phyloP scores from a whole-genome alignment of 1,140 invertebrate species.

The Nautilus pompilius region DNA sequence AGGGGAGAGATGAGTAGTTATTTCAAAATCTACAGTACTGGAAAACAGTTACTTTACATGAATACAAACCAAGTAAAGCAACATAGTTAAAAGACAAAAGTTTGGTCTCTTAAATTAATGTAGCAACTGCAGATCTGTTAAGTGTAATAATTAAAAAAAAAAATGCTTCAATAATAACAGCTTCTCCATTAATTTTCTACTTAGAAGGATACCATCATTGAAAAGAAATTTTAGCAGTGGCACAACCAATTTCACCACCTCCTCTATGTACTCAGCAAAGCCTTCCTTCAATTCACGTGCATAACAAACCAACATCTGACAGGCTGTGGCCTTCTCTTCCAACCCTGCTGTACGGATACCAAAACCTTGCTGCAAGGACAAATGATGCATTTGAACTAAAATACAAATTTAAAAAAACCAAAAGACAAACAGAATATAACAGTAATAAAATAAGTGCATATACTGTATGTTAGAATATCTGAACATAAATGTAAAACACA shows the following conservation, averaged over 20 bases:
- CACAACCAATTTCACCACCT: conserved; percentile 87
- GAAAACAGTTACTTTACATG: too few relatives aligned
- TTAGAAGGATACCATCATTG: conserved; percentile 73
- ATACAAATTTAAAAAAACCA: neutral
- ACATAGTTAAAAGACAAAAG: too few relatives aligned
- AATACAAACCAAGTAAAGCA: too few relatives aligned
- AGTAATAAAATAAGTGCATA: neutral
- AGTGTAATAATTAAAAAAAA: too few relatives aligned
- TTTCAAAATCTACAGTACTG: too few relatives aligned
- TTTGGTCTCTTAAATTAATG: too few relatives aligned
- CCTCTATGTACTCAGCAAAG: conserved; percentile 91
- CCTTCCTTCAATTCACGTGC: conserved; percentile 95
- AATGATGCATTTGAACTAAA: neutral
- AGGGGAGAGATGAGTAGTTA: too few relatives aligned
- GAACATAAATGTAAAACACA: neutral
- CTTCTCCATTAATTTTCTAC: too few relatives aligned
- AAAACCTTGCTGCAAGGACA: conserved; percentile 58
- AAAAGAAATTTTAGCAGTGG: conserved; percentile 99
- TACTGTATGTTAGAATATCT: neutral
- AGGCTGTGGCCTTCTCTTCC: conserved; percentile 98
- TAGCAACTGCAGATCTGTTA: too few relatives aligned
- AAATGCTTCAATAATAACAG: too few relatives aligned
- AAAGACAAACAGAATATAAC: too few relatives aligned
- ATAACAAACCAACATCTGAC: conserved; percentile 99
- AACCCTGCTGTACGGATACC: conserved; percentile 69